phyloP scores from a whole-genome alignment of 2,888 invertebrate genomes.

The Lottia gigantea region DNA sequence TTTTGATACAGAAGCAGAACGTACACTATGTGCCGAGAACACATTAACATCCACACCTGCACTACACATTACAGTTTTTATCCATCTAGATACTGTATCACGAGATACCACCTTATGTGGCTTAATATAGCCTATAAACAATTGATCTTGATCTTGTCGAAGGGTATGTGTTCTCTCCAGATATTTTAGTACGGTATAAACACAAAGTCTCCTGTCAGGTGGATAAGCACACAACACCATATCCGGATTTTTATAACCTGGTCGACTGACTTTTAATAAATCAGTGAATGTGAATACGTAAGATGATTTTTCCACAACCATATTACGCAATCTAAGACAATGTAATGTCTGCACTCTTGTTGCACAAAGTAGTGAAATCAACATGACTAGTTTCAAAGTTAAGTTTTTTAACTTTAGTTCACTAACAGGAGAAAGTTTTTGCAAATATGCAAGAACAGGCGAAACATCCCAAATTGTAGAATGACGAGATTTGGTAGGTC shows the following conservation, averaged over 20 bases:
- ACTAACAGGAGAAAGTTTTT: background rate
- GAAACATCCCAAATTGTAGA: background rate
- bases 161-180: background rate
- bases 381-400: slow-evolving; percentile 2
- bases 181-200: background rate
- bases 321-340: background rate
- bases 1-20: background rate
- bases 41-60: background rate
- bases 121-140: background rate
- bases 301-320: background rate
- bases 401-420: background rate
- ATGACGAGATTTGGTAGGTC: background rate
- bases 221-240: background rate
- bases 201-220: slow-evolving; percentile 3
- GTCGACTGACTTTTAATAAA: background rate
- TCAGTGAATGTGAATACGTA: background rate
- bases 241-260: background rate
- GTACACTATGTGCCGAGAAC: background rate
- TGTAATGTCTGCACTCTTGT: background rate
- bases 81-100: background rate
- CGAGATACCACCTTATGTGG: background rate
- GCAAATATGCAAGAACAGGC: background rate
- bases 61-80: background rate
- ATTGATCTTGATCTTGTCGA: background rate
- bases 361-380: background rate